Evolutionary conservation across 2,113 vertebrate species (phyloP).

Genomic region (Macaca mulatta): DNA sequence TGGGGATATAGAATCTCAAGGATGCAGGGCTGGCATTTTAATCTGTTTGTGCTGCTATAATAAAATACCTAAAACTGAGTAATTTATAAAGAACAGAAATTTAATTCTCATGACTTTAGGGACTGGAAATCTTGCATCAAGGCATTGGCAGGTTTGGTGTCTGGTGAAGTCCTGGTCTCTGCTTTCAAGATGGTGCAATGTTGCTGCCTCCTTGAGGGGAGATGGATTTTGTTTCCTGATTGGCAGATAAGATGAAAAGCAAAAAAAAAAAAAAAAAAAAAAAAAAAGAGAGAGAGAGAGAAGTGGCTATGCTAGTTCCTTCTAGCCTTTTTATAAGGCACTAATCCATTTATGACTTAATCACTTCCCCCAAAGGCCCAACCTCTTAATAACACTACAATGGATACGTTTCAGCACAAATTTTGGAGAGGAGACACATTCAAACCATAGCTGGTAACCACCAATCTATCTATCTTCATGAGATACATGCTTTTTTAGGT

Average conservation of each 20-base stretch:
- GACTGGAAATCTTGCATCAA: background rate
- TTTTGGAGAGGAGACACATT: background rate
- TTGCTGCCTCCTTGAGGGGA: background rate
- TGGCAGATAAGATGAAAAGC: background rate
- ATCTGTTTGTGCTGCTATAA: background rate
- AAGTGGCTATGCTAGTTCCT: background rate
- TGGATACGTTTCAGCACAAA: background rate
- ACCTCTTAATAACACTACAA: background rate
- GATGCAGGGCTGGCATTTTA: background rate
- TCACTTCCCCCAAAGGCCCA: background rate
- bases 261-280: background rate
- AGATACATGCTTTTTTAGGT: too few relatives aligned
- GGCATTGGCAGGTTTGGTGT: background rate
- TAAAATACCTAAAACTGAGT: background rate
- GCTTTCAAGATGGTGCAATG: background rate
- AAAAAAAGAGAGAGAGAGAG: accelerated
- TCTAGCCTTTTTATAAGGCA: background rate
- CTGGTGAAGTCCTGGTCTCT: background rate
- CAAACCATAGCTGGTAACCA: background rate
- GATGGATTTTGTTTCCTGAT: background rate
- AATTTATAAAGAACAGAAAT: background rate
- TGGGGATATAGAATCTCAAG: background rate
- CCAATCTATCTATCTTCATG: too few relatives aligned
- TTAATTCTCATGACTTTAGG: background rate
- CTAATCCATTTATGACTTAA: background rate